Evolutionary conservation across 2,888 invertebrate species (phyloP).

Genomic region (Phyto melanocephala): DNA sequence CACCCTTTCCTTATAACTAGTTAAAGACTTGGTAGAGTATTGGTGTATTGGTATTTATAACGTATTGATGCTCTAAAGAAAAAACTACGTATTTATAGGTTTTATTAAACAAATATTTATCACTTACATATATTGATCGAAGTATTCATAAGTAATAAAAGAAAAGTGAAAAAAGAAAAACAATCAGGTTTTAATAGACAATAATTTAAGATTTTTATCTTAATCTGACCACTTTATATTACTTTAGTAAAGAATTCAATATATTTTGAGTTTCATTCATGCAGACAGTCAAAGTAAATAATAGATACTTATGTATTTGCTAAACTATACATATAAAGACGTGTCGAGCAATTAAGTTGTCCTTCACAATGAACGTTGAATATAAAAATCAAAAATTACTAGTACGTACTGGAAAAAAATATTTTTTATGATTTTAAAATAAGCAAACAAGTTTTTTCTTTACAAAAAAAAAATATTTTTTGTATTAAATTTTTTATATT

Average conservation of each 20-base stretch:
- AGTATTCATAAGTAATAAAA: conserved; percentile 24
- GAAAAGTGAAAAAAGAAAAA: too few relatives aligned
- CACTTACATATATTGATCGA: conserved; percentile 34
- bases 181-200: conserved; percentile 35
- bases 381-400: conserved; percentile 11
- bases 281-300: background rate
- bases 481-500: too few relatives aligned
- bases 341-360: conserved; percentile 62
- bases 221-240: conserved; percentile 40
- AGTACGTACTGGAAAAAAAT: conserved; percentile 22
- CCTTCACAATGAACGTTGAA: conserved; percentile 66
- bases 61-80: too few relatives aligned
- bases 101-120: too few relatives aligned
- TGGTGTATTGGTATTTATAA: too few relatives aligned
- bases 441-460: background rate
- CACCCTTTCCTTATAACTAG: conserved; percentile 49
- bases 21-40: too few relatives aligned
- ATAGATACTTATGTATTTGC: background rate
- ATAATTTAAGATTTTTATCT: conserved; percentile 28
- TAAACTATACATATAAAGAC: background rate
- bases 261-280: background rate
- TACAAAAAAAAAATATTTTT: background rate
- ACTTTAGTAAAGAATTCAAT: conserved; percentile 42
- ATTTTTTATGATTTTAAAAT: too few relatives aligned
- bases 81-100: too few relatives aligned